Conservation (phyloP, 2,113 vertebrate genomes). For the Pitta sordida region DNA sequence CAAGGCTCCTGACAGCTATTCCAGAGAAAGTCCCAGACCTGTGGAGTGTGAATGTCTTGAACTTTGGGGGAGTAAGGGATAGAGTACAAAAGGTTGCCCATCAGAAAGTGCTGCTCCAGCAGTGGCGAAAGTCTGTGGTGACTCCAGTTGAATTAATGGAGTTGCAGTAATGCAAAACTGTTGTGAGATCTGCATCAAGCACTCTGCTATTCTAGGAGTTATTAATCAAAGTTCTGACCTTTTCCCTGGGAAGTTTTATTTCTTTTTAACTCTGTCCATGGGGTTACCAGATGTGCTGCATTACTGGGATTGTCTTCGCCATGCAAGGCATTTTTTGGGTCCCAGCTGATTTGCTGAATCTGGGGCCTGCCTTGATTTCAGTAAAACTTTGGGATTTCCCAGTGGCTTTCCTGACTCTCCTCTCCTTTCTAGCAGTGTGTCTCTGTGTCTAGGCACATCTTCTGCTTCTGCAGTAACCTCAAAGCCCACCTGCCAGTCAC, state of each 20-base stretch:
- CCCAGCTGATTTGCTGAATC: conserved; percentile 22
- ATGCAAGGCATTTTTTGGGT: neutral
- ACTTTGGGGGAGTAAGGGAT: neutral
- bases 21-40: neutral
- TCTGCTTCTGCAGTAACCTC: neutral
- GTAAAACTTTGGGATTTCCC: neutral
- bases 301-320: neutral
- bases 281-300: conserved; percentile 32
- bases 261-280: conserved; percentile 20
- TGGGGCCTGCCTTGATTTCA: neutral
- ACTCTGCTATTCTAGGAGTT: neutral
- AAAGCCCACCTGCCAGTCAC: neutral
- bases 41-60: neutral
- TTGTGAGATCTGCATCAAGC: neutral
- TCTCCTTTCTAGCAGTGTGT: neutral
- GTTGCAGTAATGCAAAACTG: neutral
- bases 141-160: neutral
- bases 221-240: conserved; percentile 31
- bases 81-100: neutral
- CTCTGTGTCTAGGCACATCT: rapidly evolving
- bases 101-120: neutral
- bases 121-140: neutral
- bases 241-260: conserved; percentile 43
- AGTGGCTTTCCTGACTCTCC: neutral
- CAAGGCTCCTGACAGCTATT: neutral